These are phyloP conservation scores for Semibalanus balanoides DNA, from an alignment of 1,140 invertebrate genomes.

Conservation along the genomic window DNA sequence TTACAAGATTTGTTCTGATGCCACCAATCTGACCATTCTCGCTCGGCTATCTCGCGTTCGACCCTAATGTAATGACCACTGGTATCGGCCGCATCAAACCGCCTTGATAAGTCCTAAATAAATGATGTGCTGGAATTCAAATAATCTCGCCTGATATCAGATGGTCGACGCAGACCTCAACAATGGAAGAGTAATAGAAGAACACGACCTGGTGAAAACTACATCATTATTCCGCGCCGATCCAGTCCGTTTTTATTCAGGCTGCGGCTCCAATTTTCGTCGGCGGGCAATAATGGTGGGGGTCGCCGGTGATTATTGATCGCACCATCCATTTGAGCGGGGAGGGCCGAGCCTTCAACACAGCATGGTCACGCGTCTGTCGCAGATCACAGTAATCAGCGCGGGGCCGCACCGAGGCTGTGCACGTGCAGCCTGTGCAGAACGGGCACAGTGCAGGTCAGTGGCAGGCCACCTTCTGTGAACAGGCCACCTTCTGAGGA, in stretches of 20 bases:
- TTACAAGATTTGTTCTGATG: not conserved
- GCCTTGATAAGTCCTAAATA: not conserved
- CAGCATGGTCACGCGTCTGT: not conserved
- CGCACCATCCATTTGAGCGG: not conserved
- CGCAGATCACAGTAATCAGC: not conserved
- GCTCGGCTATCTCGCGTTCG: not conserved
- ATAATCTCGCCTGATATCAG: not conserved
- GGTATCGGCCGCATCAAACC: not conserved
- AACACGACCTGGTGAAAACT: not conserved
- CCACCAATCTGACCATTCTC: not conserved
- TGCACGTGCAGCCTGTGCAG: too few species aligned
- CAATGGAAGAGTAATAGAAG: not conserved
- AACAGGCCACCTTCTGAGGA: too few species aligned
- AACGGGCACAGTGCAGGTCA: too few species aligned
- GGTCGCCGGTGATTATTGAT: not conserved
- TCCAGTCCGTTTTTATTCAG: not conserved
- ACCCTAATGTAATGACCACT: not conserved
- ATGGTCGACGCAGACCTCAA: not conserved
- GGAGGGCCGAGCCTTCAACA: not conserved
- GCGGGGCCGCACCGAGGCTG: not conserved
- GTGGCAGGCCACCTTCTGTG: too few species aligned
- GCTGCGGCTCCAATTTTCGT: not conserved
- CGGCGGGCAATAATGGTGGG: not conserved
- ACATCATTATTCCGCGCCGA: not conserved
- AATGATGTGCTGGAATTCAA: slow-evolving; percentile 2